A percentile compares a stretch with the other conserved stretches of the same genome.
Evolutionary conservation across 2,797 vertebrate genomes (phyloP).

Genomic region (Gila robusta): DNA sequence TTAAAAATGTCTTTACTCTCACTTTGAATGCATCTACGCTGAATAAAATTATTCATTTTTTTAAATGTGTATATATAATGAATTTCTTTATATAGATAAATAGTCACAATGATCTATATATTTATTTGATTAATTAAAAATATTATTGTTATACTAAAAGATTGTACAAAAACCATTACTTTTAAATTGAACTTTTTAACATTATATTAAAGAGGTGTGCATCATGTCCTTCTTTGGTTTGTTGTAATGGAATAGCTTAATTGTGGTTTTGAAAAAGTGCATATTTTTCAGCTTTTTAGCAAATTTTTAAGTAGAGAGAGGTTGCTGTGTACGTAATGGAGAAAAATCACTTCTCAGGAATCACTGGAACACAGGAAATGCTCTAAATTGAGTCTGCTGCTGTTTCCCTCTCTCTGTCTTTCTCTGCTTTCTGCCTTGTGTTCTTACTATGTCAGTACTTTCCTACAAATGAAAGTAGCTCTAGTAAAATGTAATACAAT

Average conservation of each 20-base stretch:
- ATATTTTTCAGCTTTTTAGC: conserved; percentile 9
- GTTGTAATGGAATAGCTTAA: neutral
- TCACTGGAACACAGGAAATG: conserved; percentile 92
- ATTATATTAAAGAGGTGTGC: neutral
- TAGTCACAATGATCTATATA: neutral
- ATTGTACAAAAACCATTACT: neutral
- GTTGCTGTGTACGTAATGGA: conserved; percentile 88
- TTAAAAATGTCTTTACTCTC: neutral
- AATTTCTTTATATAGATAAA: too few relatives aligned
- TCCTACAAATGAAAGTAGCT: neutral
- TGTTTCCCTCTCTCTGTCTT: conserved; percentile 13
- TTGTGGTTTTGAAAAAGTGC: neutral
- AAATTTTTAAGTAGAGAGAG: conserved; percentile 48
- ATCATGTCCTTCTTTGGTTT: neutral
- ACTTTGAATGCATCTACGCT: neutral
- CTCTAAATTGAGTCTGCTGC: conserved; percentile 70
- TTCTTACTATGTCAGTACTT: neutral
- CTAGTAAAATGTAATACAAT: neutral
- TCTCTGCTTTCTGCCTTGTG: conserved; percentile 6
- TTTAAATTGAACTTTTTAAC: neutral
- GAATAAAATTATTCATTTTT: neutral
- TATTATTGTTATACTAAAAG: neutral
- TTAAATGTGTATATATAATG: too few relatives aligned
- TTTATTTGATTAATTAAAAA: neutral
- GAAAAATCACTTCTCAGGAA: conserved; percentile 85